A percentile compares a stretch with the other conserved stretches of the same genome.
phyloP scores from a whole-genome alignment of 2,888 invertebrate species.

The Cephonodes hylas region DNA sequence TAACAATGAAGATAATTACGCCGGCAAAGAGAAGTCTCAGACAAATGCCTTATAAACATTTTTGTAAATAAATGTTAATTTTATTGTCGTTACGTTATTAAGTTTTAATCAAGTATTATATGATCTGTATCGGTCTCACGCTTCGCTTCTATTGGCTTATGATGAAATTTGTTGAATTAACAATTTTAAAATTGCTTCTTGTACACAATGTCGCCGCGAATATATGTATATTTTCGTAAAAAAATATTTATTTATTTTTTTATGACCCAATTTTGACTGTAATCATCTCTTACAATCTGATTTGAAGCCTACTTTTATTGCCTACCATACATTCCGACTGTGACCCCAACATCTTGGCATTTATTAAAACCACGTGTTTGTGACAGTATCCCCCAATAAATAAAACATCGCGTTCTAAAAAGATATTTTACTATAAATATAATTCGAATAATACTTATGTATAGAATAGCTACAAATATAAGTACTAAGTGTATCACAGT shows the following conservation, averaged over 20 bases:
- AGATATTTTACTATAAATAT: slow-evolving; percentile 55
- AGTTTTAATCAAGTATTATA: slow-evolving; percentile 23
- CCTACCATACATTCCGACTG: not conserved
- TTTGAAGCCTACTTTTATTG: not conserved
- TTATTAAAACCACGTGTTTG: too few species aligned
- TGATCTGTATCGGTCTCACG: not conserved
- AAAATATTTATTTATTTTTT: not conserved
- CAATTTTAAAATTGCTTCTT: not conserved
- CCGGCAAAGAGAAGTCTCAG: slow-evolving; percentile 19
- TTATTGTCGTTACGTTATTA: slow-evolving; percentile 34
- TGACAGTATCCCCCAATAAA: too few species aligned
- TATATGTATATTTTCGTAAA: not conserved
- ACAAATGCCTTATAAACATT: slow-evolving; percentile 48
- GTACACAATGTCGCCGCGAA: not conserved
- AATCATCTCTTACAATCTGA: too few species aligned
- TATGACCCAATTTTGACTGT: not conserved
- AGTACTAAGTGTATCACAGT: slow-evolving; percentile 63
- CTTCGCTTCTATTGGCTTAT: not conserved
- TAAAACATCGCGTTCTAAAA: slow-evolving; percentile 24
- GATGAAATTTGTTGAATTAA: not conserved
- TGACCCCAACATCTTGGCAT: not conserved
- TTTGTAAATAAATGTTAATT: slow-evolving; percentile 50
- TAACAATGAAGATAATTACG: slow-evolving; percentile 11
- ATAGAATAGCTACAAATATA: slow-evolving; percentile 47
- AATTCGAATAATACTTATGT: slow-evolving; percentile 55